These are phyloP conservation scores for Gnathonemus echidnorhynchus DNA, from an alignment of 2,113 vertebrate genomes.

Conservation along the genomic window DNA sequence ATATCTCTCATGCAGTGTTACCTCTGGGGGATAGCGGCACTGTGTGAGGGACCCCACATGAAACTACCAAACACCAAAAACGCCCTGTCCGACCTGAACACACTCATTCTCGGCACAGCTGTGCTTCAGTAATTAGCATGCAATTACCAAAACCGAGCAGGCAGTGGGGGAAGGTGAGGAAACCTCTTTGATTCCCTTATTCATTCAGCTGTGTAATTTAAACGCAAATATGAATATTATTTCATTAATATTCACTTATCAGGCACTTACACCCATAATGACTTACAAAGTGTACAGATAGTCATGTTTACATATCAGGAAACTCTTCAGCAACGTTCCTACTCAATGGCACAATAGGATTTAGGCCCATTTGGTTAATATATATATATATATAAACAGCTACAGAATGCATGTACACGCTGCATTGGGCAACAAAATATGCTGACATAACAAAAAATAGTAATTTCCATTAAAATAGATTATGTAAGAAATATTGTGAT, in stretches of 20 bases:
- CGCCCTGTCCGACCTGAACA: neutral
- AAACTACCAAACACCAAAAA: neutral
- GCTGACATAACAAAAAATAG: neutral
- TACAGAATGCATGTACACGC: neutral
- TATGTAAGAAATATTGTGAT: neutral
- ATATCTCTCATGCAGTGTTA: neutral
- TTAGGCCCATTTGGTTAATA: neutral
- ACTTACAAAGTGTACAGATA: neutral
- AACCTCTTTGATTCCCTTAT: neutral
- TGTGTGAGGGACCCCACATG: neutral
- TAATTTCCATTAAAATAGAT: neutral
- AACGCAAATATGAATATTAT: neutral
- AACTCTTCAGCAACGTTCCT: neutral
- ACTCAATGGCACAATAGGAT: neutral
- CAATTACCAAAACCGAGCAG: neutral
- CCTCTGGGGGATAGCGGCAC: neutral
- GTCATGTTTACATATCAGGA: neutral
- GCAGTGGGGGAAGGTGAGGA: neutral
- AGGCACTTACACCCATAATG: neutral
- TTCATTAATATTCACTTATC: neutral
- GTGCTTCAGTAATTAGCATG: neutral
- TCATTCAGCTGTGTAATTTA: constrained; percentile 1
- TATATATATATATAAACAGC: neutral
- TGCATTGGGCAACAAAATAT: neutral
- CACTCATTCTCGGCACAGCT: neutral